Percentiles rank a stretch among this genome's conserved stretches.
phyloP scores from a whole-genome alignment of 1,140 invertebrate species.

The Epicauta chinensis region DNA sequence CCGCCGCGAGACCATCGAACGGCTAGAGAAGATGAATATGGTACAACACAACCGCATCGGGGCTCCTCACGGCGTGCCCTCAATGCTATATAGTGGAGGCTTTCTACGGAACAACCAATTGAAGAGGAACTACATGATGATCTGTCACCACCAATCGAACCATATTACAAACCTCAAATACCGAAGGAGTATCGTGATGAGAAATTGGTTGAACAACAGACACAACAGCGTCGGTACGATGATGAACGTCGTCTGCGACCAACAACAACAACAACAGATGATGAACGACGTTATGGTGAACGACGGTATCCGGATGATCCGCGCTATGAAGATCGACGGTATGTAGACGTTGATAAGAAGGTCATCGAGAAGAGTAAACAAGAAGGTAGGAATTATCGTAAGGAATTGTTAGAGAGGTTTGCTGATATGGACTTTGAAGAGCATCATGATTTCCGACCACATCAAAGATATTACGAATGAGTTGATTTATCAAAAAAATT shows the following conservation, averaged over 20 bases:
- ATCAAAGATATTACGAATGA: slow-evolving; percentile 40
- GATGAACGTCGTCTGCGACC: slow-evolving; percentile 16
- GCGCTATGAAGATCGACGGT: slow-evolving; percentile 15
- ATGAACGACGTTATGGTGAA: slow-evolving; percentile 20
- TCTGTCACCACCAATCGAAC: slow-evolving; percentile 30
- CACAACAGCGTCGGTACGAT: slow-evolving; percentile 21
- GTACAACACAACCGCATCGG: slow-evolving; percentile 43
- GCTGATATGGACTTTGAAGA: slow-evolving; percentile 41
- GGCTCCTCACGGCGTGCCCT: slow-evolving; percentile 46
- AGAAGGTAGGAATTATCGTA: slow-evolving; percentile 39
- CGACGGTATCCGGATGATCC: slow-evolving; percentile 20
- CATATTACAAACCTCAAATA: slow-evolving; percentile 39
- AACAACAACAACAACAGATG: slow-evolving; percentile 5
- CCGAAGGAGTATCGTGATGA: slow-evolving; percentile 39
- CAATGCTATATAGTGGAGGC: slow-evolving; percentile 49
- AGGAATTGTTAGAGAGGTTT: slow-evolving; percentile 40
- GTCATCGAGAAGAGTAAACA: slow-evolving; percentile 27
- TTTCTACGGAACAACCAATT: slow-evolving; percentile 44
- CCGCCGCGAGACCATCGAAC: slow-evolving; percentile 32
- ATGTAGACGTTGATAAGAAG: slow-evolving; percentile 20
- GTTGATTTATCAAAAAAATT: neutral
- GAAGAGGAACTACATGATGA: slow-evolving; percentile 42
- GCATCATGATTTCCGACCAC: slow-evolving; percentile 33
- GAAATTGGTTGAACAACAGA: slow-evolving; percentile 19
- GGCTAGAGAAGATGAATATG: slow-evolving; percentile 44